Conservation (phyloP, 1,140 invertebrate species). For the Brachionus sp. region DNA sequence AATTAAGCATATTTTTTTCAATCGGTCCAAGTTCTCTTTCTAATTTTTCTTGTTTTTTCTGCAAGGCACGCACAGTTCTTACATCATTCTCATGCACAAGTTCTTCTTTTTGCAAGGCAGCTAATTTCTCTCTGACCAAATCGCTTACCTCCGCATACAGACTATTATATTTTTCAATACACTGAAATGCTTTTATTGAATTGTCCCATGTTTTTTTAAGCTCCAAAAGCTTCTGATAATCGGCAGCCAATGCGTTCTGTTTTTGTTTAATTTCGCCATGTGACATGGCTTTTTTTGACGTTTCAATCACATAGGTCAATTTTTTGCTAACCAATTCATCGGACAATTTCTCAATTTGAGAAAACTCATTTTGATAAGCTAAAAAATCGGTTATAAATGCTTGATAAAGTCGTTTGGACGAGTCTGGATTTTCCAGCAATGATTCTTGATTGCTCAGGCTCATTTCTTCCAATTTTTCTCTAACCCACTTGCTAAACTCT, state of each 20-base stretch:
- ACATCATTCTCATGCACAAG: neutral
- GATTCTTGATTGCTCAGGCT: conserved; percentile 73
- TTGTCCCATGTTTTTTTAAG: conserved; percentile 41
- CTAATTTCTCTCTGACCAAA: conserved; percentile 25
- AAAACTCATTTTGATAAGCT: conserved; percentile 81
- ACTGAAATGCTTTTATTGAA: conserved; percentile 40
- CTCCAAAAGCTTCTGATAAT: conserved; percentile 4
- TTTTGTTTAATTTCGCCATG: conserved; percentile 24
- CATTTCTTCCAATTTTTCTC: conserved; percentile 82
- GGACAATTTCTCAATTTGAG: conserved; percentile 80
- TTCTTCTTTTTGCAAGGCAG: conserved; percentile 13
- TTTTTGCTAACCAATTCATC: conserved; percentile 64
- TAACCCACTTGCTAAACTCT: conserved; percentile 95
- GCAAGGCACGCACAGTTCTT: conserved; percentile 14
- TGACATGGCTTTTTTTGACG: conserved; percentile 19
- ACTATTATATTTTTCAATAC: conserved; percentile 31
- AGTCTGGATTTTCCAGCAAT: conserved; percentile 79
- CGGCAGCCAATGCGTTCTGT: neutral
- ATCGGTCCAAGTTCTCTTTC: conserved; percentile 23
- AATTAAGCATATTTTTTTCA: neutral
- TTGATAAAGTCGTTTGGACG: conserved; percentile 72
- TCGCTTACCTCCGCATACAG: conserved; percentile 23
- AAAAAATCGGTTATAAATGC: conserved; percentile 91
- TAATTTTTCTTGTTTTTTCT: conserved; percentile 38
- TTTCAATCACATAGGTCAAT: conserved; percentile 3